Evolutionary conservation across 2,797 vertebrate genomes (phyloP).

Genomic region (Macroramphosus scolopax): DNA sequence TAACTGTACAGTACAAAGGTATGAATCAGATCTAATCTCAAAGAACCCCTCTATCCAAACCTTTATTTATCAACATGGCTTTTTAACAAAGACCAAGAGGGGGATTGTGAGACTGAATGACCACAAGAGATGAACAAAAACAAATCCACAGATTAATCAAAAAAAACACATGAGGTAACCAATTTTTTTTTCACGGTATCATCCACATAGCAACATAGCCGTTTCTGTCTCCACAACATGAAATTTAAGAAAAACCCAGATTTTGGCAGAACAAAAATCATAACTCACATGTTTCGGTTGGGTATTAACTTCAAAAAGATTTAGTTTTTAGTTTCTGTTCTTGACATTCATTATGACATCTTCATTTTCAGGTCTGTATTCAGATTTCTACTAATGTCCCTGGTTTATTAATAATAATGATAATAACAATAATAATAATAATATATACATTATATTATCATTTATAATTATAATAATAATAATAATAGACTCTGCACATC

Average conservation of each 20-base stretch:
- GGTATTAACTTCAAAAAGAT: slow-evolving; percentile 12
- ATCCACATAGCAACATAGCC: slow-evolving; percentile 29
- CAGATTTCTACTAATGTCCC: slow-evolving; percentile 21
- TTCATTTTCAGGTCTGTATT: slow-evolving; percentile 14
- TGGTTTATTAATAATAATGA: slow-evolving; percentile 31
- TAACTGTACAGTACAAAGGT: slow-evolving; percentile 60
- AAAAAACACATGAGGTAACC: slow-evolving; percentile 56
- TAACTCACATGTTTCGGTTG: slow-evolving; percentile 24
- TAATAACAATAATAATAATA: slow-evolving; percentile 24
- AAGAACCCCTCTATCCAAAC: slow-evolving; percentile 25
- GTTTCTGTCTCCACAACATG: slow-evolving; percentile 39
- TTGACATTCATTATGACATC: slow-evolving; percentile 33
- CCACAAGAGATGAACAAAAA: slow-evolving; percentile 19
- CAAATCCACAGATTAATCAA: slow-evolving; percentile 20
- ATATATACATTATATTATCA: too few species aligned
- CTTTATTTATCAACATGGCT: neutral
- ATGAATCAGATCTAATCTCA: slow-evolving; percentile 25
- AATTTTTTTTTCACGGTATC: slow-evolving; percentile 32
- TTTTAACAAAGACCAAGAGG: neutral
- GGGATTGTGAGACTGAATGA: slow-evolving; percentile 4
- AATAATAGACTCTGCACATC: slow-evolving; percentile 3
- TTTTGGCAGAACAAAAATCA: slow-evolving; percentile 39
- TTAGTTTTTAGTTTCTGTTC: slow-evolving; percentile 19
- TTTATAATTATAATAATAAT: slow-evolving; percentile 39
- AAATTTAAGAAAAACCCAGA: slow-evolving; percentile 41